Evolutionary conservation across 2,797 vertebrate species (phyloP).

Genomic region (Aplochiton taeniatus): DNA sequence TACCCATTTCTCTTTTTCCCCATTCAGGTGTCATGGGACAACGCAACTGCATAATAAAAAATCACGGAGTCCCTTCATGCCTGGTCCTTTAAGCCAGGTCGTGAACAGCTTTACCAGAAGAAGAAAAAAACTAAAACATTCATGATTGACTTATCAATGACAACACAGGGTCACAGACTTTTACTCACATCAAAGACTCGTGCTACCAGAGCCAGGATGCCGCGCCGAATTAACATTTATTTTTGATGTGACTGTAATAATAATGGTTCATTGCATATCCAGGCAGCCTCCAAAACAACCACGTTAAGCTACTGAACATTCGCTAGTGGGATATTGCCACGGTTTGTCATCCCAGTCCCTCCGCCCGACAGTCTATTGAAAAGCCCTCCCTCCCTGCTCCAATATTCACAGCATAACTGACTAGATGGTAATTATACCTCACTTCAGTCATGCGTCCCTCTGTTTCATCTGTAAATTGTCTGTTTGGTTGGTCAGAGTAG

Average conservation of each 20-base stretch:
- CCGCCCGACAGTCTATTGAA: conserved; percentile 13
- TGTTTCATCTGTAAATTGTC: conserved; percentile 50
- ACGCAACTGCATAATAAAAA: no score
- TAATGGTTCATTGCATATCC: background rate
- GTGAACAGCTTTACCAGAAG: no score
- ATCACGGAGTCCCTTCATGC: no score
- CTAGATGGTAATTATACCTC: conserved; percentile 34
- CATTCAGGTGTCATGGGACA: background rate
- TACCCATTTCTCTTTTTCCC: conserved; percentile 8
- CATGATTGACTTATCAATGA: no score
- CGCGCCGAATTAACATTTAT: no score
- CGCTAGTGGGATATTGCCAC: conserved; percentile 3
- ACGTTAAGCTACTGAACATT: conserved; percentile 4
- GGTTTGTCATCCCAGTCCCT: conserved; percentile 25
- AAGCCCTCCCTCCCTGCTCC: conserved; percentile 15
- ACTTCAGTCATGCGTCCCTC: conserved; percentile 30
- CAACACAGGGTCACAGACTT: no score
- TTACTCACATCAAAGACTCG: no score
- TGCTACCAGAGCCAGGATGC: no score
- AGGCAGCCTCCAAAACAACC: conserved; percentile 11
- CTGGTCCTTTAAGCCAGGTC: no score
- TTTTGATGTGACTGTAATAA: no score
- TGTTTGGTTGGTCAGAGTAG: conserved; percentile 51
- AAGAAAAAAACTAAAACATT: no score
- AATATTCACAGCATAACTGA: conserved; percentile 11